A percentile compares a stretch with the other conserved stretches of the same genome.
phyloP scores from a whole-genome alignment of 2,113 vertebrate genomes.

The Geococcyx californianus region DNA sequence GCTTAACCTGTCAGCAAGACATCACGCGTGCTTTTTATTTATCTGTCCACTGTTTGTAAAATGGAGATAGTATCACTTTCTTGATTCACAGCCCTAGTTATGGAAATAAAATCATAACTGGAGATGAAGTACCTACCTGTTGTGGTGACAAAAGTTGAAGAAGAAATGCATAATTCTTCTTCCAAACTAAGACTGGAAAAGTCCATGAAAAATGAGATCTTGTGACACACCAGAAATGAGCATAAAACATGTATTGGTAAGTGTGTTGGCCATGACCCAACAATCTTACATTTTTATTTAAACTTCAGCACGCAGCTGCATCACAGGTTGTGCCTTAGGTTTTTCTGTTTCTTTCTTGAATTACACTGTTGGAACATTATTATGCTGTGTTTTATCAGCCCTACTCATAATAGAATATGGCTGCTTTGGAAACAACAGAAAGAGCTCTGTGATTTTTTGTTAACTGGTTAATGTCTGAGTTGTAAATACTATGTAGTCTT shows the following conservation, averaged over 20 bases:
- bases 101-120: too few relatives aligned
- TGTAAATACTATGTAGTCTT: neutral
- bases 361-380: neutral
- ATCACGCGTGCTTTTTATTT: too few relatives aligned
- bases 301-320: neutral
- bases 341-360: neutral
- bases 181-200: neutral
- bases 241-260: neutral
- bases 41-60: too few relatives aligned
- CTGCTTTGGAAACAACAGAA: neutral
- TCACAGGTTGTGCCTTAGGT: neutral
- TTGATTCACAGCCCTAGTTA: too few relatives aligned
- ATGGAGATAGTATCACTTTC: too few relatives aligned
- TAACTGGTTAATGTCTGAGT: neutral
- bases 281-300: neutral
- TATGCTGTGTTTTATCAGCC: neutral
- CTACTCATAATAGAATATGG: neutral
- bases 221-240: neutral
- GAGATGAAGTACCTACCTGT: too few relatives aligned
- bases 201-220: neutral
- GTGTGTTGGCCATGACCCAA: neutral
- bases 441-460: neutral
- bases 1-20: too few relatives aligned
- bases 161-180: neutral
- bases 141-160: too few relatives aligned